Evolutionary conservation across 2,113 vertebrate genomes (phyloP), one percentile per base, ranked within the genome.

Genomic region (Saccopteryx leptura): DNA sequence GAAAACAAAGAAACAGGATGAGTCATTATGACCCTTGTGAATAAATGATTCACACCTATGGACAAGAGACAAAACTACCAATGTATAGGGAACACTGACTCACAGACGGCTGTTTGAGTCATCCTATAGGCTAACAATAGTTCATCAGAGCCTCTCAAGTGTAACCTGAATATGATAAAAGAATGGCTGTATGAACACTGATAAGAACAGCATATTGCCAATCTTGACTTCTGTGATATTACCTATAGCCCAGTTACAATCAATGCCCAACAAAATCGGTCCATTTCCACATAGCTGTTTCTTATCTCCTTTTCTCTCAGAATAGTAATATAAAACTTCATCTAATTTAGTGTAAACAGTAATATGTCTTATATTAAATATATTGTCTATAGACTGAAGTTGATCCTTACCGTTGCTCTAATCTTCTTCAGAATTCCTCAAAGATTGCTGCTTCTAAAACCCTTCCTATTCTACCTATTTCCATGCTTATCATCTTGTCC

Each of bases 321-420:
- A 87, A 33, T 60, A 83, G 5, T 68, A 63, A 94, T 23, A 46
- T 26, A 83, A 86, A 91, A 58, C 7, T 91, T 90, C 84, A 76
- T 39, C 15, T 33, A 39, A 39, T 39, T 39, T 39, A 39, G 39
- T 39, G 39, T 39, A 39, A 39, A 39, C 39, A 39, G 39, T 39
- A 39, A 58, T 81, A 75, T 17, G 0, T 90, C 58, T 83, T 10
- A 19, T 72, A 74, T 48, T 75, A 17, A 39, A 39, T 11, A 46
- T n/a, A 15, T 75, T 69, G 15, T 7, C 5, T 46, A 13, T 17
- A 68, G 23, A 46, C 78, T 63, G 46, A 92, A 69, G 2, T 0
- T 31, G 46, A 26, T 84, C 46, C 52, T 6, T 61, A 31, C 0
- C 33, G 28, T 60, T 83, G 23, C 7, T 74, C 23, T 66, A 19